Evolutionary conservation across 2,888 invertebrate species (phyloP).

Genomic region (Rhamnusium bicolor): DNA sequence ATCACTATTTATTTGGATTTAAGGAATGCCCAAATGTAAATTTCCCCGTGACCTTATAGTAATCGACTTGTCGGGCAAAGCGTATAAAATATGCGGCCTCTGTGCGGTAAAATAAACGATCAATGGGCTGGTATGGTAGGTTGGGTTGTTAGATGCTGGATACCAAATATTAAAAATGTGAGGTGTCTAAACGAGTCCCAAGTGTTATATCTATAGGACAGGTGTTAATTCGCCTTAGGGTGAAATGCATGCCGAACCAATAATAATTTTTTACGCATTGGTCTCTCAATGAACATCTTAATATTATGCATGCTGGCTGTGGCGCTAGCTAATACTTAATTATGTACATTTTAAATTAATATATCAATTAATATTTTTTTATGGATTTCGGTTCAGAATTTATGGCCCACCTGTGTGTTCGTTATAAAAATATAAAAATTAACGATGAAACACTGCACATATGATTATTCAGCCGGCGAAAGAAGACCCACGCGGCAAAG

Average conservation of each 20-base stretch:
- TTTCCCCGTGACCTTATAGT: background rate
- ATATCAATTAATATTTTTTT: constrained; percentile 20
- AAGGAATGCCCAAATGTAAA: no score
- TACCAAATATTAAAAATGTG: constrained; percentile 8
- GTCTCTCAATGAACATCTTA: constrained; percentile 2
- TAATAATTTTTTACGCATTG: background rate
- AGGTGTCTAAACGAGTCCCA: background rate
- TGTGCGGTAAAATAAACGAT: background rate
- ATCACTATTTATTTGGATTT: no score
- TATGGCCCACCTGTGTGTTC: constrained; percentile 11
- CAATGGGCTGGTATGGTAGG: constrained; percentile 1
- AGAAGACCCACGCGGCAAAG: no score
- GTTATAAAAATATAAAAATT: background rate
- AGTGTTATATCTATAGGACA: background rate
- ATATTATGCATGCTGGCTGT: background rate
- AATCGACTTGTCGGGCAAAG: background rate
- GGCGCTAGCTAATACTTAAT: constrained; percentile 22
- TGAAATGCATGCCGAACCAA: background rate
- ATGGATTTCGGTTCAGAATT: constrained; percentile 7
- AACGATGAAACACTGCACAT: background rate
- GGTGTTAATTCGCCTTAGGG: constrained; percentile 10
- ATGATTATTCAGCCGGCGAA: no score
- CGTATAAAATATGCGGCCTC: background rate
- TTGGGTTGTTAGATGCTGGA: background rate
- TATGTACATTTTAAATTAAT: constrained; percentile 15